Base-by-base conservation (phyloP, 2,113 vertebrate genomes). In the Sciurus niger region DNA sequence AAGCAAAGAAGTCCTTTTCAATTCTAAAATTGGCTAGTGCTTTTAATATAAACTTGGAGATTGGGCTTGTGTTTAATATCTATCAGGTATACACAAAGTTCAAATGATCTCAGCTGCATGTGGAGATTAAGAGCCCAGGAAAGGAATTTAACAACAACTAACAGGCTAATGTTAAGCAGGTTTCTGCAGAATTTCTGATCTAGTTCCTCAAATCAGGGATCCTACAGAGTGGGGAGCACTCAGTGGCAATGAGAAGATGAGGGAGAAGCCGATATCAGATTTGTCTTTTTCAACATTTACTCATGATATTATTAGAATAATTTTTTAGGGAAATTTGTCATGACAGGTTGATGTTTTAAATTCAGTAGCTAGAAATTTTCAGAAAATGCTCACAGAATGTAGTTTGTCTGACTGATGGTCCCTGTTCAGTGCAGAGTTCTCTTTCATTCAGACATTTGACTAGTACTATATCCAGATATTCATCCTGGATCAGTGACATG, bases 1-100 rank as follows among this genome's bases (percentile, higher is more conserved):
- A 73, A 91, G 48, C 18, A 32, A 91, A 92, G 84, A 79, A 43
- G 40, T 93, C 37, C 24, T 46, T 95, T 86, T 96, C 6, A 17
- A 53, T 94, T 84, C 63, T 94, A 92, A 96, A 77, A 77, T 63
- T 67, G 34, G 12, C 53, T 77, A 53, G 18, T 14, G 67, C 28
- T 74, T 88, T 91, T 24, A 85, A 73, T 86, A 85, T 48, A 90
- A 83, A 85, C 32, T 74, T 6, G 80, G 84, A 88, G 84, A 79
- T 13, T 79, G 18, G 16, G 55, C 11, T 40, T 20, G 55, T 89
- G 37, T 65, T 91, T 78, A 24, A 30, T 76, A 76, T 37, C 55
- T 80, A 68, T 55, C 53, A 67, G 17, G 32, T 32, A 58, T 4
- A 63, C 40, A 82, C 34, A 77, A 68, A 93, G 20, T 84, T 87